Evolutionary conservation across 2,888 invertebrate genomes (phyloP).

Genomic region (Zele albiditarsus): DNA sequence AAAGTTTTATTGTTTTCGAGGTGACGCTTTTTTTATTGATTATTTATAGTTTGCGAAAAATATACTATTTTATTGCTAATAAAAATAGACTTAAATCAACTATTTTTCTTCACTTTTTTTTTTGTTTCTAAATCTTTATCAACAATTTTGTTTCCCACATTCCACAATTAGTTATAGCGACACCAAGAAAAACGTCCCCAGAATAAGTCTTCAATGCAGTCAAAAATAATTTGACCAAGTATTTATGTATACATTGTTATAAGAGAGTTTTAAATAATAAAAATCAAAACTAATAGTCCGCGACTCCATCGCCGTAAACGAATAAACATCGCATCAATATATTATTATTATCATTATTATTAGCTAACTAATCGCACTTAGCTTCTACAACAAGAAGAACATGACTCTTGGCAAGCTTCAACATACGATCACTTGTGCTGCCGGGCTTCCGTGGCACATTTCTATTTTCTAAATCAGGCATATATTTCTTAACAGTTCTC

Average conservation of each 20-base stretch:
- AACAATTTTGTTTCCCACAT: constrained; percentile 2
- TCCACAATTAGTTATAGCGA: neutral
- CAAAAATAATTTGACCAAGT: constrained; percentile 21
- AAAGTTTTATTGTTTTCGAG: constrained; percentile 50
- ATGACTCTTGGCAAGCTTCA: constrained; percentile 75
- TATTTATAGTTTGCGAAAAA: constrained; percentile 71
- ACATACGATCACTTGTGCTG: constrained; percentile 84
- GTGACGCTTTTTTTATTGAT: constrained; percentile 62
- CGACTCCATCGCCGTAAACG: constrained; percentile 24
- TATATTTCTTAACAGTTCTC: constrained; percentile 79
- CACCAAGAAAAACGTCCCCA: constrained; percentile 22
- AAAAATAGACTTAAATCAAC: constrained; percentile 61
- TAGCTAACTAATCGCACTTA: constrained; percentile 54
- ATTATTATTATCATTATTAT: constrained; percentile 4
- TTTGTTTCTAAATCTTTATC: neutral
- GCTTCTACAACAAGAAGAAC: constrained; percentile 64
- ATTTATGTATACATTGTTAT: constrained; percentile 15
- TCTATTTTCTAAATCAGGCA: constrained; percentile 75
- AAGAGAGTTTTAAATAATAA: constrained; percentile 29
- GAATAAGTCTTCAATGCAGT: constrained; percentile 34
- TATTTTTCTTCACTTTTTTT: constrained; percentile 2
- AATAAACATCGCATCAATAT: constrained; percentile 9
- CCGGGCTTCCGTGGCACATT: constrained; percentile 73
- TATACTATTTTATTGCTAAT: constrained; percentile 70
- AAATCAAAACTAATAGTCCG: constrained; percentile 15